Conservation (phyloP, 2,888 invertebrate species). For the Caenorhabditis japonica region DNA sequence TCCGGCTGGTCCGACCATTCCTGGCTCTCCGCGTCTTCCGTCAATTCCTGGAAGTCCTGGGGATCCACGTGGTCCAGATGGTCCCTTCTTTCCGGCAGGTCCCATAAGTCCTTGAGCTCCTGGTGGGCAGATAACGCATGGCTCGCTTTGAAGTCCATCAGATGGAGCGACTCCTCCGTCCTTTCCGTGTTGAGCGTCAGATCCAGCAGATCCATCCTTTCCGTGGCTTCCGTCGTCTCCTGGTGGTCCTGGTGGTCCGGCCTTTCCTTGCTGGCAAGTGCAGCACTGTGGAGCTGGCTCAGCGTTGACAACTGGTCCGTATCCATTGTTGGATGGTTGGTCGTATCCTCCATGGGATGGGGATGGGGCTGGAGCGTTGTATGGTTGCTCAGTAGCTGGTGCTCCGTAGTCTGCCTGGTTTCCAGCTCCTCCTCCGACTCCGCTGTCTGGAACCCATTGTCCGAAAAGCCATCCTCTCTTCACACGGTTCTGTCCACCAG, state of each 20-base stretch:
- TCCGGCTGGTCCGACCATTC: conserved; percentile 76
- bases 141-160: conserved; percentile 67
- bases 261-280: conserved; percentile 74
- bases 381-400: conserved; percentile 62
- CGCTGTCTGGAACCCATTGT: conserved; percentile 69
- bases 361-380: conserved; percentile 53
- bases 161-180: conserved; percentile 64
- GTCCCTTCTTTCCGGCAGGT: conserved; percentile 73
- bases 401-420: conserved; percentile 70
- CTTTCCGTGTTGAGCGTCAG: conserved; percentile 65
- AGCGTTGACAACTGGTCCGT: conserved; percentile 71
- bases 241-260: conserved; percentile 67
- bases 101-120: conserved; percentile 73
- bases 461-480: conserved; percentile 70
- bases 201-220: conserved; percentile 64
- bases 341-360: conserved; percentile 50
- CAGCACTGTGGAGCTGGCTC: conserved; percentile 73
- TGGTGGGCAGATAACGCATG: conserved; percentile 76
- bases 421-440: conserved; percentile 63
- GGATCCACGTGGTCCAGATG: conserved; percentile 69
- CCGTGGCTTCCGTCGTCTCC: conserved; percentile 68
- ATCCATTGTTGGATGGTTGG: conserved; percentile 54
- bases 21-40: conserved; percentile 74
- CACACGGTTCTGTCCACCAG: conserved; percentile 55
- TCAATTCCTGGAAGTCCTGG: conserved; percentile 73